Evolutionary conservation across 2,113 vertebrate species (phyloP), one percentile per base, ranked within the genome.

Genomic region (Ophiodon elongatus): DNA sequence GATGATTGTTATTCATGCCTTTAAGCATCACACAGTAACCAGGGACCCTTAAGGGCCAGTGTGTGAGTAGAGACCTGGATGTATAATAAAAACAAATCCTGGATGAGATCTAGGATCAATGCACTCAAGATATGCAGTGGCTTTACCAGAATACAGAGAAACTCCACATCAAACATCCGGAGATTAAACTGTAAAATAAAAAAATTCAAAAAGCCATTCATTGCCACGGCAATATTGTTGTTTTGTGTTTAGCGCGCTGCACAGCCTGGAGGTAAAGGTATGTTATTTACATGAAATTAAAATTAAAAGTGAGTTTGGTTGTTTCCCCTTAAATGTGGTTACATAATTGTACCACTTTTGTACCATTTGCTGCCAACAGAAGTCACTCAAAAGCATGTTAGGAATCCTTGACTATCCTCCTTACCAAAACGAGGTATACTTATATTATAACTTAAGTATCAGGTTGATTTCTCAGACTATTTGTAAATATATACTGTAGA

Each of bases 1-100:
- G 66, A 27, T 64, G 50, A 87, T 73, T 92, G 83, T 87, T 88
- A 87, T 82, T 91, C 89, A 85, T 41, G 56, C 33, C 76, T 78
- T 63, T 31, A 56, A 70, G 75, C 80, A 27, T 63, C 45, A 45
- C 8, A 69, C 7, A 57, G 29, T 4, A 52, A 62, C 60, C 31
- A 19, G 57, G 67, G 63, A 71, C 19, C 50, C 62, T 64, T 7
- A 80, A 73, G 1, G 62, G 52, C 0, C 35, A 11, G 29, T 71
- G 43, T n/a, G 27, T 8, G 17, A 66, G 27, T 1, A 31, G 25
- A 39, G n/a, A 45, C 21, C 29, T n/a, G 33, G 57, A 54, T 79
- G 5, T 54, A 59, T 65, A n/a, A 81, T 50, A 71, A 71, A 67
- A 52, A 62, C 19, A 73, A 54, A 82, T 6, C 63, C 41, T 23